phyloP scores from a whole-genome alignment of 2,113 vertebrate genomes.

The Solenodon paradoxus region DNA sequence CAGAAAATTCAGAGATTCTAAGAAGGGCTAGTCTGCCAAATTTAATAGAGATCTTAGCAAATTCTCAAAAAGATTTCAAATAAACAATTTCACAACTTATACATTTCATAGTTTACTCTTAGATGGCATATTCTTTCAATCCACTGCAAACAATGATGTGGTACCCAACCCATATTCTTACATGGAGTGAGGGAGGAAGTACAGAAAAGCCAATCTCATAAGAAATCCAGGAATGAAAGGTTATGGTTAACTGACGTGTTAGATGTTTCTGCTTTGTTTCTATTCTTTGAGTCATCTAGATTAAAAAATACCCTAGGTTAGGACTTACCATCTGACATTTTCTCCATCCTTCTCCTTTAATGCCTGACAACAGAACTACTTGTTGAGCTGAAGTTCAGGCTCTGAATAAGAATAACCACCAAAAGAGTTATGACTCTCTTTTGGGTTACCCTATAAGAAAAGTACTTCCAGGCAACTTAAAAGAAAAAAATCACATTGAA shows the following conservation, averaged over 20 bases:
- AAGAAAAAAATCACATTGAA: background rate
- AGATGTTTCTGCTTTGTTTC: background rate
- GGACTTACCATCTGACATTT: background rate
- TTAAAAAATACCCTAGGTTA: background rate
- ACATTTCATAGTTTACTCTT: background rate
- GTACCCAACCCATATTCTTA: background rate
- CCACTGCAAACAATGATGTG: background rate
- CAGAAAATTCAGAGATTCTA: background rate
- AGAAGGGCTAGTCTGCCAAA: background rate
- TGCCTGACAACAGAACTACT: background rate
- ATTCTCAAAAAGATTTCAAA: slow-evolving; percentile 38
- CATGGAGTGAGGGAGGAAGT: background rate
- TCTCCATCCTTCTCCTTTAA: background rate
- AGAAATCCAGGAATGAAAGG: background rate
- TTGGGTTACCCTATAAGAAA: background rate
- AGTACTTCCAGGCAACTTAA: background rate
- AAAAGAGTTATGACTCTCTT: background rate
- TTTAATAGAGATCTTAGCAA: background rate
- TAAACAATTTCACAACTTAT: background rate
- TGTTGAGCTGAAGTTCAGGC: background rate
- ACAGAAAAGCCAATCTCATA: background rate
- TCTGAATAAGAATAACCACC: background rate
- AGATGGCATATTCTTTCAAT: background rate
- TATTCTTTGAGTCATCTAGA: background rate
- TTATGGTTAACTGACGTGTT: background rate